Base-by-base conservation (phyloP, 2,888 invertebrate genomes). In the Papilio demoleus region DNA sequence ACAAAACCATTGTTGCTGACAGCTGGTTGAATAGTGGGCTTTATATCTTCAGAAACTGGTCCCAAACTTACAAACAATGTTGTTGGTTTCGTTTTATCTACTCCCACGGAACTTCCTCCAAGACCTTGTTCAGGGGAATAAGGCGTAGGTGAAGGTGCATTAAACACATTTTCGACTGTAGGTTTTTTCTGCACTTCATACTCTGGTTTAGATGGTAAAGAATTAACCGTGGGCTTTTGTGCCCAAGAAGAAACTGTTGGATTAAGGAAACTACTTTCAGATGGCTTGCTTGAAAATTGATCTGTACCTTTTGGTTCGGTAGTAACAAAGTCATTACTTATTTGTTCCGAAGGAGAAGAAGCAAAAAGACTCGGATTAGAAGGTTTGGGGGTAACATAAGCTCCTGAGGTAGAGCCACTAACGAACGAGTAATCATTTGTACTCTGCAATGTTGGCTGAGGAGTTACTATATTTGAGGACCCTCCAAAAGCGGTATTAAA, bases 401-500 rank as follows among this genome's bases (percentile, higher is more conserved):
- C 40, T 6, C 9, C 42, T 22, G 65, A 38, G 22, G 38, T 12
- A 17, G 40, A 38, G 17, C 40, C 40, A 38, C 38, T 27, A 22
- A 27, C 17, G 19, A 42, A 40, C 4, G 65, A 65, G 17, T 65
- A 19, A 42, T 58, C 56, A 42, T 42, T 45, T 27, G 56, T 31
- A 14, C 14, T 42, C 14, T 58, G 40, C 22, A 24, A 19, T 5
- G 58, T 17, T 12, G 65, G 59, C 45, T 65, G 58, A 14, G 31
- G 27, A 59, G 65, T 36, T 31, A 50, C 34, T 42, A 58, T 31
- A 56, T 31, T 27, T 31, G 31, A 31, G 8, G 3, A 60, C 42
- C 47, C 70, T 31, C 36, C 60, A 27, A 59, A 60, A 40, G 61
- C 56, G 31, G 42, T 63, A 50, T 40, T 60, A 56, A 65, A 27